phyloP scores from a whole-genome alignment of 2,888 invertebrate genomes.

The Catocala nupta region DNA sequence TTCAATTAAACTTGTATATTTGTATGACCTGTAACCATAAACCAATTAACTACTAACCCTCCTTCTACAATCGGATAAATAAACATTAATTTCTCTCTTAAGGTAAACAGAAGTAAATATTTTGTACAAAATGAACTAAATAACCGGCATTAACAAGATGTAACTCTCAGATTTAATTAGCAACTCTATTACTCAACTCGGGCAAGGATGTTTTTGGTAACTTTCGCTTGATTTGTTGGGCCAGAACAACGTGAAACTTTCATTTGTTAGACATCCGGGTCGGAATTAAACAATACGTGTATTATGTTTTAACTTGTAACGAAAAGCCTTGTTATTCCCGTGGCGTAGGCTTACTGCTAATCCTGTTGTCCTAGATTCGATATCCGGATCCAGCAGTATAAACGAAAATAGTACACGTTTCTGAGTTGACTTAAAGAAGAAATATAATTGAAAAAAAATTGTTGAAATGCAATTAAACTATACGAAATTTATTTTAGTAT shows the following conservation, averaged over 20 bases:
- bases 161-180: conserved; percentile 26
- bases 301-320: not conserved
- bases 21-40: too few relatives aligned
- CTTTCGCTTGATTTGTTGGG: conserved; percentile 14
- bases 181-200: conserved; percentile 16
- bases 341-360: not conserved
- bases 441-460: too few relatives aligned
- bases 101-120: conserved; percentile 11
- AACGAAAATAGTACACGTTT: too few relatives aligned
- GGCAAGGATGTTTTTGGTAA: conserved; percentile 7
- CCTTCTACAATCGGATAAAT: too few relatives aligned
- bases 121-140: conserved; percentile 12
- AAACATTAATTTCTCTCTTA: not conserved
- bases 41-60: too few relatives aligned
- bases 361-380: not conserved
- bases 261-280: conserved; percentile 4
- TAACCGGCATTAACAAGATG: conserved; percentile 7
- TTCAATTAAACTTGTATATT: too few relatives aligned
- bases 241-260: conserved; percentile 1
- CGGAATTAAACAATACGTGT: not conserved
- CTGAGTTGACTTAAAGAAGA: too few relatives aligned
- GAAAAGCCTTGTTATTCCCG: not conserved
- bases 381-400: too few relatives aligned
- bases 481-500: too few relatives aligned
- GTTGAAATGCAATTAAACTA: too few relatives aligned